Base-by-base conservation (phyloP, 2,888 invertebrate genomes). In the Eristalis intricaria region DNA sequence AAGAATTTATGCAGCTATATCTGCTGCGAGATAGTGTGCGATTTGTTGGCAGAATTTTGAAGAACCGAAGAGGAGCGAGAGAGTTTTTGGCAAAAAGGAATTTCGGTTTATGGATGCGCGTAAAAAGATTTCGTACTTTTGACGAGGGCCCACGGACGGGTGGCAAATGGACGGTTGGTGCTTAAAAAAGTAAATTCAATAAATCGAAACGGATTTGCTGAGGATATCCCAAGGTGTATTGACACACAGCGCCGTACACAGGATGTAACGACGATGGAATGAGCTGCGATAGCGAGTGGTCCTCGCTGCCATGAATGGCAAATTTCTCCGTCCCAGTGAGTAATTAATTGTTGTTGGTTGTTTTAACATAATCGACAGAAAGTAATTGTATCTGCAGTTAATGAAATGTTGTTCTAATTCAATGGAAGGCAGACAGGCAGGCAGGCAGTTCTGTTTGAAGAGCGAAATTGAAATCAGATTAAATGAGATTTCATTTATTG, bases 131-230 rank as follows among this genome's bases (percentile, higher is more conserved):
- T 60, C 43, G 35, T 23, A 13, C 32, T 40, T 43, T n/a, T 19
- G 50, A 50, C 50, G 19, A 50, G n/a, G 43, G 43, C 35, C 35
- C 8, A 35, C 38, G 38, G 10, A 38, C 13, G 38, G 38, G 2
- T 38, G 38, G 38, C 13, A 38, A 38, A 38, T 38, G 19, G 19
- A 50, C 19, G 50, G 8, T 10, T 2, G 35, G 35, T 68, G 23
- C 56, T 70, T 79, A 71, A 26, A 81, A 85, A 80, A 85, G 77
- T 68, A 81, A 85, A 85, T 74, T 86, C 86, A 75, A 82, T 86
- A 82, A 86, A 83, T 86, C 86, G 83, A 82, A 82, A 66, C 78
- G 11, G 66, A 86, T 82, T 69, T 70, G 81, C 65, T 73, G 77
- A 69, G 77, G 32, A 32, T 32, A 5, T 73, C 50, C 29, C 13